These are phyloP conservation scores for Eristalis pertinax DNA, from an alignment of 2,888 invertebrate species.

Conservation along the genomic window DNA sequence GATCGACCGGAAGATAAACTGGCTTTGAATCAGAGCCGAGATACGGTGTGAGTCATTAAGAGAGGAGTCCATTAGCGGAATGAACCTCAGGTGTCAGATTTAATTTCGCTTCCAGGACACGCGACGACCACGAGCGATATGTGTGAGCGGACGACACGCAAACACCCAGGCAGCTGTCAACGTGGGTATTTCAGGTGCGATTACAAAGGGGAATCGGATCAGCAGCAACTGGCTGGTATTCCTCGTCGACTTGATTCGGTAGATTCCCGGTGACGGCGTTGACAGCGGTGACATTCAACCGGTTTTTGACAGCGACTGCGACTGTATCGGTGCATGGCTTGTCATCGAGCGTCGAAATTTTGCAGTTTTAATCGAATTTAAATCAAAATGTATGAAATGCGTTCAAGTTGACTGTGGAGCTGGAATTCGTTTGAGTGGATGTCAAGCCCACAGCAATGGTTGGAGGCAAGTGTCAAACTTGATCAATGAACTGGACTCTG, in stretches of 20 bases:
- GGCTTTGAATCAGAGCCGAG: background rate
- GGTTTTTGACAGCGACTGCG: background rate
- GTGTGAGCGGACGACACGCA: background rate
- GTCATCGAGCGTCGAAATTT: background rate
- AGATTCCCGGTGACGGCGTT: background rate
- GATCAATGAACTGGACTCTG: background rate
- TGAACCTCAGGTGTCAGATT: background rate
- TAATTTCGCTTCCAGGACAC: background rate
- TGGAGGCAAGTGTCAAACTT: background rate
- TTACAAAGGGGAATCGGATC: background rate
- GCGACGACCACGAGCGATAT: too few relatives aligned
- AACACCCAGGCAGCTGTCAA: background rate
- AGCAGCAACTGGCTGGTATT: background rate
- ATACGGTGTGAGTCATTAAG: background rate
- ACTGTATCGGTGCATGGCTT: background rate
- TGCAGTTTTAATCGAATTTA: background rate
- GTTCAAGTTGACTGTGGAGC: background rate
- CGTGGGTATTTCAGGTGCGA: background rate
- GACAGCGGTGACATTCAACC: background rate
- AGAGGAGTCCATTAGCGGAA: background rate
- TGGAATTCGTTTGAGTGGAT: background rate
- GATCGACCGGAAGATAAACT: background rate
- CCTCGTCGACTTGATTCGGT: background rate
- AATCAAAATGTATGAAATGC: background rate
- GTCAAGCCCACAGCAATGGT: background rate